Conservation (phyloP, 2,888 invertebrate species). For the Erebia aethiops region DNA sequence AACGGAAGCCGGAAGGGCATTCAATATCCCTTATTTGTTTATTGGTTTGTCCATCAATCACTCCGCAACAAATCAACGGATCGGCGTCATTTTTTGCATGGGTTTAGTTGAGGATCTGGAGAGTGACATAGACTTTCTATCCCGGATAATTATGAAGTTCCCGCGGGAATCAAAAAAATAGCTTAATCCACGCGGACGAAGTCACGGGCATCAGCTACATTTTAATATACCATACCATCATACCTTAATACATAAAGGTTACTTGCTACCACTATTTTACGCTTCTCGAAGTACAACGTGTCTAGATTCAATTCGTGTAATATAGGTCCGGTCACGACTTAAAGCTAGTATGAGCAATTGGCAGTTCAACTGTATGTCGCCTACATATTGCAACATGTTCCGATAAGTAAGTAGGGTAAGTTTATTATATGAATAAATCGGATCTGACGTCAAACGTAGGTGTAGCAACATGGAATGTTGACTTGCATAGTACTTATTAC, state of each 20-base stretch:
- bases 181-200: no score
- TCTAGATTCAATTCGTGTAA: conserved; percentile 5
- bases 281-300: background rate
- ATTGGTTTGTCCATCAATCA: no score
- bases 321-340: conserved; percentile 27
- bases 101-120: no score
- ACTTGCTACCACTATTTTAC: background rate
- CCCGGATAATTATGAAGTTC: no score
- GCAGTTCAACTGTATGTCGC: conserved; percentile 24
- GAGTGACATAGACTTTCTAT: no score
- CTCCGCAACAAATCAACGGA: no score
- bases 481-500: background rate
- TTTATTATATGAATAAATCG: conserved; percentile 32
- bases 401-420: conserved; percentile 46
- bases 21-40: no score
- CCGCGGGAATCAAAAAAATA: no score
- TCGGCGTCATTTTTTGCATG: no score
- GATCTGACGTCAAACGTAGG: background rate
- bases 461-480: background rate
- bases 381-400: conserved; percentile 40
- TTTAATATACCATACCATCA: background rate
- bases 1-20: no score
- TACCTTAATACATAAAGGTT: background rate
- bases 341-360: conserved; percentile 32
- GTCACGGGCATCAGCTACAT: no score